These are phyloP conservation scores for Sarcophilus harrisii DNA, from an alignment of 2,797 vertebrate genomes.

Conservation along the genomic window DNA sequence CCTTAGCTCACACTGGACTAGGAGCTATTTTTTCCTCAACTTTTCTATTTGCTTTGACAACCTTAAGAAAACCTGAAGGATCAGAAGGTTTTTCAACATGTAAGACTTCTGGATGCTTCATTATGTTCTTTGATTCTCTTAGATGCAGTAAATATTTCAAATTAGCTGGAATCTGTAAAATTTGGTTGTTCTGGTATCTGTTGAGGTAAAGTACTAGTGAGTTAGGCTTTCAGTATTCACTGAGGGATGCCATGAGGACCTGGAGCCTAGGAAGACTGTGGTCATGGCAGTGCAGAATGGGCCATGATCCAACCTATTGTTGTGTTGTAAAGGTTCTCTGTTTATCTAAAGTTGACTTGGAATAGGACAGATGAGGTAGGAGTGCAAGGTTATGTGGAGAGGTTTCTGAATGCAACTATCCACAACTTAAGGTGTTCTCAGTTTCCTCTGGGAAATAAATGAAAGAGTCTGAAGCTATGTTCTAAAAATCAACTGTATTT, in stretches of 20 bases:
- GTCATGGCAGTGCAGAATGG: slow-evolving; percentile 96
- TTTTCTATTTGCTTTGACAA: no score
- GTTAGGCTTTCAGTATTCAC: slow-evolving; percentile 91
- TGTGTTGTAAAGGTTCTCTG: slow-evolving; percentile 95
- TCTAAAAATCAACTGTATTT: no score
- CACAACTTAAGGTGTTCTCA: no score
- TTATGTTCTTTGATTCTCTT: slow-evolving; percentile 89
- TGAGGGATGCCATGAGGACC: slow-evolving; percentile 90
- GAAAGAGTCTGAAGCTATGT: no score
- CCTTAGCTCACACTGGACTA: no score
- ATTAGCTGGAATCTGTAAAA: slow-evolving; percentile 99
- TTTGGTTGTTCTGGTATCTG: slow-evolving; percentile 99
- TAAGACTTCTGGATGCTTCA: slow-evolving; percentile 90
- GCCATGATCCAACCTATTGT: slow-evolving; percentile 90
- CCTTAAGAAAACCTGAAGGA: no score
- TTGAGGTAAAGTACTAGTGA: slow-evolving; percentile 94
- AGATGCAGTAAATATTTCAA: slow-evolving; percentile 93
- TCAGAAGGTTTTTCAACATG: slow-evolving; percentile 84
- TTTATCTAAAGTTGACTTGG: slow-evolving; percentile 97
- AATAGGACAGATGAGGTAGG: slow-evolving; percentile 94
- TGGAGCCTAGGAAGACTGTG: slow-evolving; percentile 92
- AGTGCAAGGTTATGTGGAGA: slow-evolving; percentile 94
- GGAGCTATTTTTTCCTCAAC: no score
- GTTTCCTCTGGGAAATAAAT: no score
- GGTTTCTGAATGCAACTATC: slow-evolving; percentile 94